These are phyloP conservation scores for Cyaniris semiargus DNA, from an alignment of 2,888 invertebrate species.

Conservation along the genomic window DNA sequence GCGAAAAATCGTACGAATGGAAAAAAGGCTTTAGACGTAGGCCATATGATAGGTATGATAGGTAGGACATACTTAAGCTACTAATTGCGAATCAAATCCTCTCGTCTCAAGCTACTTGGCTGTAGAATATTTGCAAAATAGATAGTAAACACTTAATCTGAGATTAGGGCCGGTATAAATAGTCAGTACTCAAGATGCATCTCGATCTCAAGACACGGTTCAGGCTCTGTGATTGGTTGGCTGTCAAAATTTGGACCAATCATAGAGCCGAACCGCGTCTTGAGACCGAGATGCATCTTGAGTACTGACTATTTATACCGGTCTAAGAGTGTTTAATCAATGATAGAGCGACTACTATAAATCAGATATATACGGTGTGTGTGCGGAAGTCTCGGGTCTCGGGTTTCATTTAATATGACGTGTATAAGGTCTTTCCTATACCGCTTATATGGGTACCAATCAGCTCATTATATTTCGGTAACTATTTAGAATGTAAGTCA, in stretches of 20 bases:
- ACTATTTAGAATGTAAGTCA: conserved; percentile 23
- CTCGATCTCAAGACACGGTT: too few species aligned
- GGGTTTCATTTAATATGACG: conserved; percentile 32
- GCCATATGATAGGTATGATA: too few species aligned
- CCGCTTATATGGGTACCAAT: conserved; percentile 31
- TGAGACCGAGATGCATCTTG: too few species aligned
- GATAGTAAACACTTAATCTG: not conserved
- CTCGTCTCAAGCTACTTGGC: not conserved
- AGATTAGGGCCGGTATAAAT: not conserved
- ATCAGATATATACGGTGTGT: conserved; percentile 36
- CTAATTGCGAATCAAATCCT: not conserved
- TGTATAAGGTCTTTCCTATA: conserved; percentile 32
- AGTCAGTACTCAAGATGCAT: too few species aligned
- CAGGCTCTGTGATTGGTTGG: too few species aligned
- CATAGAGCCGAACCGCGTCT: too few species aligned
- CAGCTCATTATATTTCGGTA: conserved; percentile 20
- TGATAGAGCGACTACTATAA: conserved; percentile 34
- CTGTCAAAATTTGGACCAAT: too few species aligned
- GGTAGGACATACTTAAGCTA: too few species aligned
- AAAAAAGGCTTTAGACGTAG: too few species aligned
- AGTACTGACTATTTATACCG: too few species aligned
- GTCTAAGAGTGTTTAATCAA: conserved; percentile 31
- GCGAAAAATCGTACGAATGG: too few species aligned
- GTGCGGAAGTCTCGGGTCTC: conserved; percentile 35
- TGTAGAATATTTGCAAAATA: not conserved